phyloP scores from a whole-genome alignment of 2,113 vertebrate species.

The Megaceryle maxima region DNA sequence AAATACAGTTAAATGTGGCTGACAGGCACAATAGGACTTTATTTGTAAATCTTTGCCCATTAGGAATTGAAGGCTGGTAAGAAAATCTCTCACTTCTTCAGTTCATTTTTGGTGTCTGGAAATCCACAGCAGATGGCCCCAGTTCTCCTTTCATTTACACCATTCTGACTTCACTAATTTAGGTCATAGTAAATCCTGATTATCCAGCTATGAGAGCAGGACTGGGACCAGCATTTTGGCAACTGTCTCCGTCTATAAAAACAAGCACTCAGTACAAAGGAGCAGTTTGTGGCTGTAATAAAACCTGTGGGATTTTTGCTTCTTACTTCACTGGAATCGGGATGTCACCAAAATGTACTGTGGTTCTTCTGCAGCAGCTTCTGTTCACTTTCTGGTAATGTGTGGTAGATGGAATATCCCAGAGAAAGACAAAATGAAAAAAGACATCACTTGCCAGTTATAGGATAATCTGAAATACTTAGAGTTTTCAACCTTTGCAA shows the following conservation, averaged over 20 bases:
- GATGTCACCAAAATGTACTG: background rate
- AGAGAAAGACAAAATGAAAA: background rate
- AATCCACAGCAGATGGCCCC: slow-evolving; percentile 29
- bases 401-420: background rate
- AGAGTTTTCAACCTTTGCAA: background rate
- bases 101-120: background rate
- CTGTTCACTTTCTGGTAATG: background rate
- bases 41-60: background rate
- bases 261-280: background rate
- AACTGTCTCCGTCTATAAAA: background rate
- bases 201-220: background rate
- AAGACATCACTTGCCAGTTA: background rate
- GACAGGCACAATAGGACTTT: background rate
- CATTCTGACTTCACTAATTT: slow-evolving; percentile 12
- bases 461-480: background rate
- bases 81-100: slow-evolving; percentile 8
- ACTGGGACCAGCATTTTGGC: slow-evolving; percentile 24
- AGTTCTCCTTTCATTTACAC: slow-evolving; percentile 34
- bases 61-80: background rate
- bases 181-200: slow-evolving; percentile 26
- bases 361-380: background rate
- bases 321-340: background rate
- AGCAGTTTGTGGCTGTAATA: background rate
- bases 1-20: background rate
- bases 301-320: background rate